Evolutionary conservation across 2,113 vertebrate species (phyloP), one percentile per base, ranked within the genome.

Genomic region (Embiotoca jacksoni): DNA sequence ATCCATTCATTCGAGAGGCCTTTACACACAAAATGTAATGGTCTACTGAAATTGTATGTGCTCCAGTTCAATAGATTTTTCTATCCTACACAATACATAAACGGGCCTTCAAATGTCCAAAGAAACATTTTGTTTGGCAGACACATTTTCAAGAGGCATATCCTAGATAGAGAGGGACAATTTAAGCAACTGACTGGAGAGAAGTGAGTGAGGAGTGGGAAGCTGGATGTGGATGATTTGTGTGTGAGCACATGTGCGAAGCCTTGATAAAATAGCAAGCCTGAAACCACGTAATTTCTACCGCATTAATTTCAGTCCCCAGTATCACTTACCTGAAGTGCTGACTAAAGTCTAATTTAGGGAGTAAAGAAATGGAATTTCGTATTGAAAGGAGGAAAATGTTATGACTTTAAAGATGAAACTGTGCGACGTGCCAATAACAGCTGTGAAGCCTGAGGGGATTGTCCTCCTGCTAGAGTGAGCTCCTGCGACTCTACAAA

Each of bases 341-440:
- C 82, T 79, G 78, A 88, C 75, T 83, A 84, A 88, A 67, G 64
- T 82, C 68, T 78, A 76, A 80, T 85, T 88, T 83, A 79, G 66
- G 6, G 37, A 61, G 64, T 41, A 56, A 74, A 55, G 82, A 88
- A 88, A 88, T 88, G 84, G 69, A 74, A 80, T 81, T 83, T 80
- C 31, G 23, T 72, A 66, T 61, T 61, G 55, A 83, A 80, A 84
- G 60, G 2, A 46, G 53, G 65, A 73, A 75, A 75, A 71, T 65
- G 59, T 81, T 87, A 78, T 71, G 52, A 73, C 37, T 82, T 82
- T 70, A 61, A 80, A 78, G 87, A 89, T 89, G 82, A 83, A 84
- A 83, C 78, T 53, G 55, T 23, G 37, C 3, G 54, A 87, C 69
- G 32, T 67, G 63, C 60, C 68, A 84, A 64, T 79, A 83, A 77